phyloP scores from a whole-genome alignment of 2,797 vertebrate genomes.

The Zenarchopterus dispar region DNA sequence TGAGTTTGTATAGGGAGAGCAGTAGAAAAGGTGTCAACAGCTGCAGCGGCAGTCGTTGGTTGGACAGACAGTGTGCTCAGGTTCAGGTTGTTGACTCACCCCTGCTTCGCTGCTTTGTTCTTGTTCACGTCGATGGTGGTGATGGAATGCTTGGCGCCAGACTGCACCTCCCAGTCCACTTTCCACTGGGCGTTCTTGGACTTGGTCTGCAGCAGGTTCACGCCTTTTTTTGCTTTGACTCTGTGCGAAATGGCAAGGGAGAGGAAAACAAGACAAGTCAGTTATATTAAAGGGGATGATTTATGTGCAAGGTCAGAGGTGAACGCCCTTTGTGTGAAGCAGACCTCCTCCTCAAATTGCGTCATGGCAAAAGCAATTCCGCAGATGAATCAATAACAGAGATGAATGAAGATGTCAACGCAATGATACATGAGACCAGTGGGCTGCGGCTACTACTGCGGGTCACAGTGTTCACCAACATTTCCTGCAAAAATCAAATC shows the following conservation, averaged over 20 bases:
- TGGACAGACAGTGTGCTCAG: slow-evolving; percentile 32
- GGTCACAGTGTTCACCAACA: slow-evolving; percentile 33
- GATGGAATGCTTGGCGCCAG: slow-evolving; percentile 95
- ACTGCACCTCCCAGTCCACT: slow-evolving; percentile 91
- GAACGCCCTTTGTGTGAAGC: slow-evolving; percentile 25
- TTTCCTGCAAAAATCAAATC: slow-evolving; percentile 33
- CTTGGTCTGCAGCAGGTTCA: slow-evolving; percentile 92
- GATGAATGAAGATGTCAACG: slow-evolving; percentile 60
- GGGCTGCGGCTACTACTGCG: slow-evolving; percentile 7
- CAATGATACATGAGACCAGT: slow-evolving; percentile 49
- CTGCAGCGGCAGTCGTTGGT: slow-evolving; percentile 22
- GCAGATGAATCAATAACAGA: slow-evolving; percentile 69
- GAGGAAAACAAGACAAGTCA: slow-evolving; percentile 23
- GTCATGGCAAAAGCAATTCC: slow-evolving; percentile 68
- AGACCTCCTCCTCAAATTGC: slow-evolving; percentile 39
- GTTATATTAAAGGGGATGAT: slow-evolving; percentile 64
- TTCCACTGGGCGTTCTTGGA: slow-evolving; percentile 92
- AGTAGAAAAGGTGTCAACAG: slow-evolving; percentile 16
- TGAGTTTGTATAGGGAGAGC: slow-evolving; percentile 6
- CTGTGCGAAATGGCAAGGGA: slow-evolving; percentile 73
- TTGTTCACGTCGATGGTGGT: slow-evolving; percentile 92
- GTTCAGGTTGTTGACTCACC: slow-evolving; percentile 79
- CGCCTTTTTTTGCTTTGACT: slow-evolving; percentile 98
- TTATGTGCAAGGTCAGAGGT: slow-evolving; percentile 64
- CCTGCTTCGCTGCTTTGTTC: slow-evolving; percentile 78